Conservation (phyloP, 2,113 vertebrate species). For the Penelope pileata region DNA sequence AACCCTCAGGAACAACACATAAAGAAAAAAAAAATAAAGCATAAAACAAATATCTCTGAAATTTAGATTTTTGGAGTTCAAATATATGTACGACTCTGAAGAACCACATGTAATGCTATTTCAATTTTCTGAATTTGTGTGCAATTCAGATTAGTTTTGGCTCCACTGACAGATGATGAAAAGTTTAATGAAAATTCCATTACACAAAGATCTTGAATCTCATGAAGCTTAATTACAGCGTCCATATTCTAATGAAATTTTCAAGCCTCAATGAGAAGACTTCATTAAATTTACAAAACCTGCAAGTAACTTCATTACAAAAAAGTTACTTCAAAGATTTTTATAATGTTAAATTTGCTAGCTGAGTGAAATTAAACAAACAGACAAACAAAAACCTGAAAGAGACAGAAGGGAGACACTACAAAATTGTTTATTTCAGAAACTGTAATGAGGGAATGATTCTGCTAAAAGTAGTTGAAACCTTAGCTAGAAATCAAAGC, state of each 20-base stretch:
- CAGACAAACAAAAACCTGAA: not conserved
- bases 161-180: slow-evolving; percentile 37
- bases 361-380: not conserved
- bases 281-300: not conserved
- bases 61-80: not conserved
- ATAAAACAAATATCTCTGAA: not conserved
- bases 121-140: slow-evolving; percentile 21
- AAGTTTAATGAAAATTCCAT: slow-evolving; percentile 54
- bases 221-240: slow-evolving; percentile 41
- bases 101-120: not conserved
- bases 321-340: not conserved
- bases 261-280: not conserved
- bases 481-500: not conserved
- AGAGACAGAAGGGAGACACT: not conserved
- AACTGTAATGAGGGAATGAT: not conserved
- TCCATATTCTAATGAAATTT: slow-evolving; percentile 30
- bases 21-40: not conserved
- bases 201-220: slow-evolving; percentile 41
- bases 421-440: not conserved
- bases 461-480: not conserved
- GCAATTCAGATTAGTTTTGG: slow-evolving; percentile 7
- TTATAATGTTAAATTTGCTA: not conserved
- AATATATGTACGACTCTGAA: not conserved
- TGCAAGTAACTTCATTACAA: not conserved
- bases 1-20: not conserved